Evolutionary conservation across 2,113 vertebrate species (phyloP).

Genomic region (Pogona vitticeps): DNA sequence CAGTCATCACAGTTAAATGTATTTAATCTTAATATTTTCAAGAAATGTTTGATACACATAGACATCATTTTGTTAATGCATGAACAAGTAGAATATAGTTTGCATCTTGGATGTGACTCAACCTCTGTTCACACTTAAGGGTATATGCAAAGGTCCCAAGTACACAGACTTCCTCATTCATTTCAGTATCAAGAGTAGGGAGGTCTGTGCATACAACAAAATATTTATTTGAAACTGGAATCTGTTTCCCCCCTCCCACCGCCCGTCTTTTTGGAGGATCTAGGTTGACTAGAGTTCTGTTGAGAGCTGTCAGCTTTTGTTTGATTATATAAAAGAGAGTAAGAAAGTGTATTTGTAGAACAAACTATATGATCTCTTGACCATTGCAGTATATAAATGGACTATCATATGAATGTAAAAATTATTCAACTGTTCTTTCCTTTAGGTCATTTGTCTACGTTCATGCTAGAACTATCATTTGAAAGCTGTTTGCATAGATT

Average conservation of each 20-base stretch:
- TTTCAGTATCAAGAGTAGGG: neutral
- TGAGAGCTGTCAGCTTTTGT: neutral
- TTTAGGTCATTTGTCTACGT: neutral
- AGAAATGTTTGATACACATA: neutral
- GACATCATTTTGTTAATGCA: neutral
- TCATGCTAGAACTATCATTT: neutral
- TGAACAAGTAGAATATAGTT: neutral
- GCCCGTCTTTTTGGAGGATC: too few relatives aligned
- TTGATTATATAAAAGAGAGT: neutral
- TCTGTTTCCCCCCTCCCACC: neutral
- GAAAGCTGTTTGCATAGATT: neutral
- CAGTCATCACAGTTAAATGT: neutral
- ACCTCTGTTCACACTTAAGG: neutral
- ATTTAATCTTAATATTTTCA: slow-evolving; percentile 11
- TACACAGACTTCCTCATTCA: neutral
- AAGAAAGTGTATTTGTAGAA: neutral
- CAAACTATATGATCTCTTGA: accelerated
- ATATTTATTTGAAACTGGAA: neutral
- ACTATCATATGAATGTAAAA: accelerated
- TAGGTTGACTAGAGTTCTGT: accelerated
- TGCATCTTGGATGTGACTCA: neutral
- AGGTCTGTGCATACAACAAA: neutral
- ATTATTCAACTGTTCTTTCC: neutral
- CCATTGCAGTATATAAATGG: neutral
- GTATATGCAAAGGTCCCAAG: neutral